Evolutionary conservation across 2,113 vertebrate species (phyloP).

Genomic region (Myotis lucifugus): DNA sequence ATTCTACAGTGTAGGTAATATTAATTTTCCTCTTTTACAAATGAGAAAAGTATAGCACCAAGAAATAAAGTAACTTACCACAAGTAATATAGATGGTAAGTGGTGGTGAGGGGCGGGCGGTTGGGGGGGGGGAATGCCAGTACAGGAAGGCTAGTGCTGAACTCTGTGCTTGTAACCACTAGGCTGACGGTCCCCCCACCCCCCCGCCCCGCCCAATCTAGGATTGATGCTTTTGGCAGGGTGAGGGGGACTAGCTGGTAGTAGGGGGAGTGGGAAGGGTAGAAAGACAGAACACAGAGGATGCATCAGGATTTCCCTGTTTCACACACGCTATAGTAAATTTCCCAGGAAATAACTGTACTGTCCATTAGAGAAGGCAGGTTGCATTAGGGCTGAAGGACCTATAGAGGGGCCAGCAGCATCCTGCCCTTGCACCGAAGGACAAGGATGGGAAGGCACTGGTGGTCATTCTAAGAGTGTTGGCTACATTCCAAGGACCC

Average conservation of each 20-base stretch:
- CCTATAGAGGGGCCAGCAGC: not conserved
- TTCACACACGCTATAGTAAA: not conserved
- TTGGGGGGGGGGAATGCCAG: not conserved
- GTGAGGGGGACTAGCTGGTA: not conserved
- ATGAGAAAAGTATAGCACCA: not conserved
- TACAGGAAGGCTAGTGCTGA: not conserved
- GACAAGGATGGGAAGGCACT: no score
- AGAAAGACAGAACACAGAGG: not conserved
- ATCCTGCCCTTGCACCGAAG: not conserved
- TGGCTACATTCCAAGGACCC: not conserved
- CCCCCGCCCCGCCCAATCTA: no score
- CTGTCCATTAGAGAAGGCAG: not conserved
- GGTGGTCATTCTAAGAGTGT: not conserved
- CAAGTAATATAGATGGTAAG: not conserved
- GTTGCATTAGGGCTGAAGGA: not conserved
- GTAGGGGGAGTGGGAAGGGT: not conserved
- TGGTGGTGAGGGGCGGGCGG: no score
- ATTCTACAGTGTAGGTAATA: not conserved
- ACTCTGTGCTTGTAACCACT: not conserved
- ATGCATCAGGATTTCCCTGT: rapidly evolving
- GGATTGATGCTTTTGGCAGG: not conserved
- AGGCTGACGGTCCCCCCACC: no score
- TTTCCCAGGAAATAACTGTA: not conserved
- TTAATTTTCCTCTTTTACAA: not conserved
- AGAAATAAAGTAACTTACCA: not conserved